A percentile compares a stretch with the other conserved stretches of the same genome.
phyloP scores from a whole-genome alignment of 1,140 invertebrate species.

The Brachionus manjavacas region DNA sequence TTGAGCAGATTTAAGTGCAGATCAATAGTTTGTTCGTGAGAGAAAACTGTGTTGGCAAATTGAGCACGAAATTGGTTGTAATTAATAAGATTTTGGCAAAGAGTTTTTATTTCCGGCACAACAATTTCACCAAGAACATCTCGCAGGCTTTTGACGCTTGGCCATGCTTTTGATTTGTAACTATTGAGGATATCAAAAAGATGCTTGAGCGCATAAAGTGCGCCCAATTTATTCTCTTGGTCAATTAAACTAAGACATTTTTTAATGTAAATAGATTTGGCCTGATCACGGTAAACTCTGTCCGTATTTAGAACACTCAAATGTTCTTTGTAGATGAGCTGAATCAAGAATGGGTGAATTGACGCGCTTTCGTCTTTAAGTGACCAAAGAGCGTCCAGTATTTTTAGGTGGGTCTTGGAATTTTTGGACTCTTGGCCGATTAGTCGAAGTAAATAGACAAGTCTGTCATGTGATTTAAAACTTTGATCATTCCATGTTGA shows the following conservation, averaged over 20 bases:
- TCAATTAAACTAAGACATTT: constrained; percentile 61
- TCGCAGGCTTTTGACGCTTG: not conserved
- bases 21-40: constrained; percentile 57
- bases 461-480: constrained; percentile 53
- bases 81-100: constrained; percentile 16
- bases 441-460: constrained; percentile 59
- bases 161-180: not conserved
- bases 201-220: not conserved
- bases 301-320: constrained; percentile 60
- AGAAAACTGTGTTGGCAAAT: constrained; percentile 48
- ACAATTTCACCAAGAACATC: constrained; percentile 17
- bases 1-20: constrained; percentile 60
- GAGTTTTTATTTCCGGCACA: not conserved
- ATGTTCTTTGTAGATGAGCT: constrained; percentile 60
- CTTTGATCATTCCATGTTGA: constrained; percentile 48
- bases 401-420: constrained; percentile 21
- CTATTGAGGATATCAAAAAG: not conserved
- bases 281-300: constrained; percentile 56
- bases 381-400: constrained; percentile 61
- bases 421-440: constrained; percentile 60
- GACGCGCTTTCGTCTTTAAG: constrained; percentile 54
- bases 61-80: not conserved
- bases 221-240: not conserved
- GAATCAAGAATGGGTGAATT: constrained; percentile 54
- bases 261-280: constrained; percentile 57